Evolutionary conservation across 1,140 invertebrate genomes (phyloP).

Genomic region (Drosophila chauvacae): DNA sequence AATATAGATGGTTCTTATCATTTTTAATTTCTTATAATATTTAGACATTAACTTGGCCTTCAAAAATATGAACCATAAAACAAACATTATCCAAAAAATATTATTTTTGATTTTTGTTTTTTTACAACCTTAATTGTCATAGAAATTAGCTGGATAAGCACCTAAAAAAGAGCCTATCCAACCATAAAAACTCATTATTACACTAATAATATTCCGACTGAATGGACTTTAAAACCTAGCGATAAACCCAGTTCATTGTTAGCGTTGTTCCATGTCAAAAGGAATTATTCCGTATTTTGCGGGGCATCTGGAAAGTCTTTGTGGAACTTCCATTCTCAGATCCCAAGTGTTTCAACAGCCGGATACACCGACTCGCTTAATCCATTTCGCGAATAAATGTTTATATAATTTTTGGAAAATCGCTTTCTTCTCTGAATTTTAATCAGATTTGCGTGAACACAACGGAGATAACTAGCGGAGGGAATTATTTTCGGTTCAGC

Average conservation of each 20-base stretch:
- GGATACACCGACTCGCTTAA: conserved; percentile 6
- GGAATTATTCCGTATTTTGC: conserved; percentile 1
- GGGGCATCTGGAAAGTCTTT: conserved; percentile 6
- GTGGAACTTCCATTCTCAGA: conserved; percentile 2
- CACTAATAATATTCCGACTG: background rate
- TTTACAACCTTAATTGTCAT: background rate
- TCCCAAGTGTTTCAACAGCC: conserved; percentile 11
- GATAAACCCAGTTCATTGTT: conserved; percentile 1
- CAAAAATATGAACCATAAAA: background rate
- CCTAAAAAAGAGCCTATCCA: conserved; percentile 20
- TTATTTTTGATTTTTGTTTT: background rate
- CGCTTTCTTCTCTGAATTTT: conserved; percentile 6
- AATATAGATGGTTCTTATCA: background rate
- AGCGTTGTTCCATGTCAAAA: background rate
- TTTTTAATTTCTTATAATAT: background rate
- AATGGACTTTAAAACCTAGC: conserved; percentile 2
- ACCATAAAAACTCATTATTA: conserved; percentile 9
- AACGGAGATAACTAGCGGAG: background rate
- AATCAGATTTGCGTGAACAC: conserved; percentile 12
- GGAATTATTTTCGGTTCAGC: conserved; percentile 10
- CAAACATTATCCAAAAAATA: background rate
- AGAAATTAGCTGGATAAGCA: conserved; percentile 5
- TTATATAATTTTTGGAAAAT: conserved; percentile 21
- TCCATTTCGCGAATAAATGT: conserved; percentile 32
- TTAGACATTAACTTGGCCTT: background rate